These are phyloP conservation scores for Gambelia wislizenii DNA, from an alignment of 2,797 vertebrate species.

Conservation along the genomic window DNA sequence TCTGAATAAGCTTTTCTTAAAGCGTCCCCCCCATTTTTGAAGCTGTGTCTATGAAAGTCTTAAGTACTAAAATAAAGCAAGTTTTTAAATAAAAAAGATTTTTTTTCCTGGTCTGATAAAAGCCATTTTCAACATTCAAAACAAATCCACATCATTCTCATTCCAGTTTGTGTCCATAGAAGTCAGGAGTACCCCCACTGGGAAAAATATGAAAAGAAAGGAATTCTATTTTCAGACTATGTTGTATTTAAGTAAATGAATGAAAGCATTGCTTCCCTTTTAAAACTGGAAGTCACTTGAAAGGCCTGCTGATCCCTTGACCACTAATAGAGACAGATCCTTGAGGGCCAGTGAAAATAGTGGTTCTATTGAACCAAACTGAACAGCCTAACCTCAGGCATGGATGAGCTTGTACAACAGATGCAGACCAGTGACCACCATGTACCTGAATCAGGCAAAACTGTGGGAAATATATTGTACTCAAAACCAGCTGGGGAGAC, in stretches of 20 bases:
- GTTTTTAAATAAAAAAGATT: neutral
- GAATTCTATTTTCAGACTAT: constrained; percentile 16
- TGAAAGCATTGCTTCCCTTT: constrained; percentile 23
- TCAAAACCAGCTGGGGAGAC: neutral
- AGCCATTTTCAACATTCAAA: constrained; percentile 5
- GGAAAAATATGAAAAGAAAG: constrained; percentile 30
- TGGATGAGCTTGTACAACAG: constrained; percentile 26
- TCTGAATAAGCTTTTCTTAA: neutral
- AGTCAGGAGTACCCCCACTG: constrained; percentile 1
- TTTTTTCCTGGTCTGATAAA: constrained; percentile 3
- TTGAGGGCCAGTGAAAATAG: constrained; percentile 27
- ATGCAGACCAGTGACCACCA: neutral
- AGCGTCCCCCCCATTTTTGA: constrained; percentile 10
- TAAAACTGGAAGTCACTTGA: constrained; percentile 23
- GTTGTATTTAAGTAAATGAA: constrained; percentile 36
- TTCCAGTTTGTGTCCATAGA: constrained; percentile 15
- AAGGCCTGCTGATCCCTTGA: constrained; percentile 26
- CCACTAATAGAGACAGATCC: constrained; percentile 40
- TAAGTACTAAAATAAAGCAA: constrained; percentile 22
- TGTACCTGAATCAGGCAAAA: neutral
- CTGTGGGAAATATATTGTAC: neutral
- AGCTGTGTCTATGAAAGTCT: neutral
- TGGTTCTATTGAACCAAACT: constrained; percentile 31
- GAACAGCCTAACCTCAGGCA: constrained; percentile 28
- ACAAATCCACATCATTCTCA: constrained; percentile 29